These are phyloP conservation scores for Cantharis nigra DNA, from an alignment of 2,888 invertebrate genomes.

Conservation along the genomic window DNA sequence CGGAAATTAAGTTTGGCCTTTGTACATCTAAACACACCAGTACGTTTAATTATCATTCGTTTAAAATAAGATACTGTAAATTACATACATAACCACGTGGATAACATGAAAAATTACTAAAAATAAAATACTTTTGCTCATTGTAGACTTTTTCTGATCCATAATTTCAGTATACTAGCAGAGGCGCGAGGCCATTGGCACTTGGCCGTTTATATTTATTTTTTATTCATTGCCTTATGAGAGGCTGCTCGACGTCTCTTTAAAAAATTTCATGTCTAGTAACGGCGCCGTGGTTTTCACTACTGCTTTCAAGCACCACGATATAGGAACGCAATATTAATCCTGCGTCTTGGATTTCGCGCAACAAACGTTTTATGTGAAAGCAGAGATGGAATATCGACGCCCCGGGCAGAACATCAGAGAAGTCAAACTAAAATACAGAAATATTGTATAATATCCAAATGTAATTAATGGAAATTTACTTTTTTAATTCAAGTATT, in stretches of 20 bases:
- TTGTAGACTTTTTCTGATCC: conserved; percentile 24
- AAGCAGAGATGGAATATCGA: conserved; percentile 23
- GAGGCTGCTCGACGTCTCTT: background rate
- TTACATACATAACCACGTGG: conserved; percentile 60
- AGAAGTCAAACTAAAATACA: background rate
- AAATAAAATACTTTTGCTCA: conserved; percentile 48
- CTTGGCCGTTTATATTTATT: conserved; percentile 4
- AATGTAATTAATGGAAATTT: background rate
- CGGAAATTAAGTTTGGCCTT: conserved; percentile 87
- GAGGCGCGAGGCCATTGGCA: conserved; percentile 9
- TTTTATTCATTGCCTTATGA: background rate
- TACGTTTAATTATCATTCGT: background rate
- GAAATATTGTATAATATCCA: background rate
- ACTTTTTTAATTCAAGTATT: background rate
- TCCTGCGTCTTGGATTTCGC: conserved; percentile 34
- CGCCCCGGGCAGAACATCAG: conserved; percentile 27
- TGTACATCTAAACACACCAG: conserved; percentile 65
- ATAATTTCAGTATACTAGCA: background rate
- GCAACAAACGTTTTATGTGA: conserved; percentile 33
- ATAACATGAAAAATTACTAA: conserved; percentile 54
- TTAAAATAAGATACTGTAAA: conserved; percentile 7
- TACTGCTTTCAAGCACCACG: conserved; percentile 21
- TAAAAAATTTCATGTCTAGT: background rate
- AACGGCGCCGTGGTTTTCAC: conserved; percentile 10
- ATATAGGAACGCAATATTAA: conserved; percentile 38